Evolutionary conservation across 2,888 invertebrate species (phyloP), one percentile per base, ranked within the genome.

Genomic region (Phragmatobia fuliginosa): DNA sequence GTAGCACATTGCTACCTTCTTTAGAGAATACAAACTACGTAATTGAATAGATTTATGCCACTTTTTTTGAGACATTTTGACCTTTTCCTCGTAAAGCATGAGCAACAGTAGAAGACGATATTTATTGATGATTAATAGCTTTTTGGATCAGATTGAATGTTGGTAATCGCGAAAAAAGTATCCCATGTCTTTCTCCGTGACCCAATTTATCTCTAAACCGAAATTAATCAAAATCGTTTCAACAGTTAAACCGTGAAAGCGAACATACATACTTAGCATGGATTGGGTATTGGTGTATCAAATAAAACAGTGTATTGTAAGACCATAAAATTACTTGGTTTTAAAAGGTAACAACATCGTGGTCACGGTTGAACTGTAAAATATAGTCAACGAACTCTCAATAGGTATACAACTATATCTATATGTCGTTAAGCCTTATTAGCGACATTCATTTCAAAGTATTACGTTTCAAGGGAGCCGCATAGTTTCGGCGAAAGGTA

Each of bases 21-120:
- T 67, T 52, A 21, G 67, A 72, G 82, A 83, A 83, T 83, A 83
- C 78, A 78, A 82, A 83, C 65, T 70, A 62, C 82, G 77, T 80
- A 71, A 71, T 81, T 79, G 79, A 75, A 78, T 70, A 67, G 38
- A 68, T 73, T 71, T 70, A 59, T 58, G 21, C 56, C 33, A 11
- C 62, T 64, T 68, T 72, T 38, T 74, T 75, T 73, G 62, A 65
- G 72, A 67, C 71, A 58, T 62, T 75, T 72, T 75, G 73, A 77
- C 72, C 64, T 45, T 66, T 75, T 68, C 52, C 25, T 62, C 31
- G 28, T 81, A 32, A 74, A 62, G 81, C 62, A 28, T n/a, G 32
- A 7, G 4, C 16, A 69, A 74, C 74, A 82, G 62, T 62, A 63
- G 28, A 18, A 18, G 36, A 33, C 1, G 11, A 59, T 14, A 38